phyloP scores from a whole-genome alignment of 2,888 invertebrate species.

The Ochlodes sylvanus region DNA sequence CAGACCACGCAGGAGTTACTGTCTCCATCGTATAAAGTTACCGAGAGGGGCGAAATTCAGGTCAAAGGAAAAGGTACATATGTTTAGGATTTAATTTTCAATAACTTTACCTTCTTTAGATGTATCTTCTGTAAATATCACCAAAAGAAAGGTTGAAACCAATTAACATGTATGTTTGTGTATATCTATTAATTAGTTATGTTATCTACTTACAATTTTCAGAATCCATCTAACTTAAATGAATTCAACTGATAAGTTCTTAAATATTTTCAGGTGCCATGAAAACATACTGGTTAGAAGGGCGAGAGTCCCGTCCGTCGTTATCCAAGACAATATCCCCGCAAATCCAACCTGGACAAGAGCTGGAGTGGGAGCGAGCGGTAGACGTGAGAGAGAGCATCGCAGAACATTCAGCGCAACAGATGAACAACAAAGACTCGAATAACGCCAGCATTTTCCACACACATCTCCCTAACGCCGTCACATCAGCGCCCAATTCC shows the following conservation, averaged over 20 bases:
- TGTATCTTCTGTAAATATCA: too few species aligned
- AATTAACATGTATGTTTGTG: too few species aligned
- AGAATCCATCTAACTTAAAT: too few species aligned
- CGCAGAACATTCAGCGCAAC: constrained; percentile 74
- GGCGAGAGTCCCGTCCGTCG: constrained; percentile 87
- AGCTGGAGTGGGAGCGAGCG: constrained; percentile 77
- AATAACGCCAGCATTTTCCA: constrained; percentile 45
- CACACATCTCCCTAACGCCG: constrained; percentile 56
- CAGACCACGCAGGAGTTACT: constrained; percentile 93
- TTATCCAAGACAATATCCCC: constrained; percentile 73
- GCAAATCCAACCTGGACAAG: constrained; percentile 71
- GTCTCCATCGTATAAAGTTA: constrained; percentile 89
- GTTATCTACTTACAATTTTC: too few species aligned
- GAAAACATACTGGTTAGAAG: constrained; percentile 95
- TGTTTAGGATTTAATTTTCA: not conserved
- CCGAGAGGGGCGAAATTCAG: constrained; percentile 92
- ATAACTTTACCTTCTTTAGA: too few species aligned
- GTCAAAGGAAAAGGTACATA: constrained; percentile 97
- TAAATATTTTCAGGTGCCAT: constrained; percentile 86
- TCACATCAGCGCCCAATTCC: constrained; percentile 60
- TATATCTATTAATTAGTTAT: too few species aligned
- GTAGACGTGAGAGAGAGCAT: constrained; percentile 77
- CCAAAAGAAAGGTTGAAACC: too few species aligned
- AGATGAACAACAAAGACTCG: constrained; percentile 60
- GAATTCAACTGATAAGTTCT: not conserved